A percentile compares a stretch with the other conserved stretches of the same genome.
Evolutionary conservation across 2,888 invertebrate genomes (phyloP).

Genomic region (Geotrupes spiniger): DNA sequence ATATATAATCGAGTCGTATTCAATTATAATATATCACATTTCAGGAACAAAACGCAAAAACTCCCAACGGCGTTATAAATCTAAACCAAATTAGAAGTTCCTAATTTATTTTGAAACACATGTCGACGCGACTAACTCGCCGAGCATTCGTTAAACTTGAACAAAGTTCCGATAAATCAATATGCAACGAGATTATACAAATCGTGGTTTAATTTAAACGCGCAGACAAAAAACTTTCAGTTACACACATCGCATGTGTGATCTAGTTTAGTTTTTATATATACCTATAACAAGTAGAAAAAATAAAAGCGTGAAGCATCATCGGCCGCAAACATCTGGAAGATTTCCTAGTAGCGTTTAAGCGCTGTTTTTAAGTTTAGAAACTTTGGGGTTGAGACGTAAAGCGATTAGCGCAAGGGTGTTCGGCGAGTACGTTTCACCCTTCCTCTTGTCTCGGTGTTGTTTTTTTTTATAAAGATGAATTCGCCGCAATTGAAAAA

Average conservation of each 20-base stretch:
- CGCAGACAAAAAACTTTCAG: background rate
- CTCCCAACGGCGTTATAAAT: no score
- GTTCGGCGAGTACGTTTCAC: conserved; percentile 16
- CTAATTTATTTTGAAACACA: no score
- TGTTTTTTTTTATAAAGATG: no score
- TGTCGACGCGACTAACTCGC: no score
- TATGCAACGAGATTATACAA: background rate
- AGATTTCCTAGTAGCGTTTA: conserved; percentile 23
- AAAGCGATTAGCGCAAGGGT: conserved; percentile 23
- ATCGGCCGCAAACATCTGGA: conserved; percentile 28
- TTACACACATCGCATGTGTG: no score
- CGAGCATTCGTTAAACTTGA: background rate
- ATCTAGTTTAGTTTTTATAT: conserved; percentile 3
- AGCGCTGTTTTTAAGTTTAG: conserved; percentile 17
- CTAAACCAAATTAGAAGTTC: no score
- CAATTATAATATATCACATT: no score
- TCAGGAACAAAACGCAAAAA: no score
- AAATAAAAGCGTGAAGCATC: conserved; percentile 20
- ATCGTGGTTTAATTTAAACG: background rate
- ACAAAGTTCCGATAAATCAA: background rate
- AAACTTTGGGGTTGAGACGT: conserved; percentile 21
- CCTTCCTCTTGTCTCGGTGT: conserved; percentile 5
- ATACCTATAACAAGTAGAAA: conserved; percentile 1
- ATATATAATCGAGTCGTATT: no score
- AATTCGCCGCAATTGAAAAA: no score